Evolutionary conservation across 2,113 vertebrate species (phyloP).

Genomic region (Lophochroa leadbeateri): DNA sequence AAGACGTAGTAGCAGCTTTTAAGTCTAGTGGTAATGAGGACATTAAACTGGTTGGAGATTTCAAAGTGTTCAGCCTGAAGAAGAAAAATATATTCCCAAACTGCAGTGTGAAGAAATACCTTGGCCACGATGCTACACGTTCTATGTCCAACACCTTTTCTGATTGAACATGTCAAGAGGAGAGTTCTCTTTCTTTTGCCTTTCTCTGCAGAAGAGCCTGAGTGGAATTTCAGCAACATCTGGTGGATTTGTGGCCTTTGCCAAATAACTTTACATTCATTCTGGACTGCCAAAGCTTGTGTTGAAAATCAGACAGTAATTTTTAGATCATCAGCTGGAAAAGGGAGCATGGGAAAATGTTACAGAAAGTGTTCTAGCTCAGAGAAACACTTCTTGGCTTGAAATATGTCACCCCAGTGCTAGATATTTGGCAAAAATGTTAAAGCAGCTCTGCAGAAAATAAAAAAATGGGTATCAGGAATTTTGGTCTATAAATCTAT

Average conservation of each 20-base stretch:
- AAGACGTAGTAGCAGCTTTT: not conserved
- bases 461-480: not conserved
- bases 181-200: not conserved
- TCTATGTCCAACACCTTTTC: not conserved
- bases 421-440: not conserved
- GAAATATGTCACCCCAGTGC: not conserved
- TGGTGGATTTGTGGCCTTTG: not conserved
- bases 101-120: not conserved
- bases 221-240: not conserved
- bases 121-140: not conserved
- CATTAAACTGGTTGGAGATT: not conserved
- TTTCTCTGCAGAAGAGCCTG: not conserved
- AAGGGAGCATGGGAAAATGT: not conserved
- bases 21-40: not conserved
- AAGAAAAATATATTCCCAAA: not conserved
- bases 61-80: not conserved
- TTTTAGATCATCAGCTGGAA: not conserved
- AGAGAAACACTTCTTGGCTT: not conserved
- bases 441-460: not conserved
- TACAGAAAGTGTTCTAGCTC: not conserved
- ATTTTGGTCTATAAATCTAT: not conserved
- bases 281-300: not conserved
- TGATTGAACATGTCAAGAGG: not conserved
- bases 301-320: not conserved
- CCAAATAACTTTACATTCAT: not conserved